phyloP scores from a whole-genome alignment of 2,797 vertebrate genomes.

The Sphenopsis melanotis region DNA sequence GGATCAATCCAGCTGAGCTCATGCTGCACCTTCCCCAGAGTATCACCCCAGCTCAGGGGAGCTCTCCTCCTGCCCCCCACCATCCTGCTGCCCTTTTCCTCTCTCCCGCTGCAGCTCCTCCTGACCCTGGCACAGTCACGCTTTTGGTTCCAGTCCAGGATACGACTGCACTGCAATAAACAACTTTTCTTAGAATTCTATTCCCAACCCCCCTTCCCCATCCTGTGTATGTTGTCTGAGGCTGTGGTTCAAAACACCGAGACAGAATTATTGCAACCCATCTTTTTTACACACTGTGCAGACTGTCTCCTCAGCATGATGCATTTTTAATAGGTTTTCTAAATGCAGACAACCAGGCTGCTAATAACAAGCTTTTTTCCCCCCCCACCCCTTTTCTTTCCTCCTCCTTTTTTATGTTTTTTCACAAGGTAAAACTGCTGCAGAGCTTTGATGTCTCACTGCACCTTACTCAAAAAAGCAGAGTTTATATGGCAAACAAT shows the following conservation, averaged over 20 bases:
- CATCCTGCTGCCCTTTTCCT: background rate
- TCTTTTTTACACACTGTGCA: constrained; percentile 68
- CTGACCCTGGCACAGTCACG: background rate
- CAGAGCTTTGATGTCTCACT: constrained; percentile 12
- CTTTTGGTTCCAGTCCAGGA: constrained; percentile 55
- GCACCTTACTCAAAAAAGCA: constrained; percentile 15
- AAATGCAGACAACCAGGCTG: constrained; percentile 61
- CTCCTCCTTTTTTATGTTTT: background rate
- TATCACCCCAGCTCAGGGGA: background rate
- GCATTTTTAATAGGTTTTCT: constrained; percentile 65
- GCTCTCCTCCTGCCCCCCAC: background rate
- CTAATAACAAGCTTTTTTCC: constrained; percentile 41
- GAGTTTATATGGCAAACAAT: background rate
- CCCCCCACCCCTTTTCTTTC: background rate
- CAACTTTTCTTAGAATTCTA: constrained; percentile 56
- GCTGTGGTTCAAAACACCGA: constrained; percentile 71
- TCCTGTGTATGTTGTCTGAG: constrained; percentile 72
- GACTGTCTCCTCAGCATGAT: constrained; percentile 68
- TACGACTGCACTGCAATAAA: constrained; percentile 70
- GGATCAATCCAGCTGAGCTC: background rate
- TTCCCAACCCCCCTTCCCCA: background rate
- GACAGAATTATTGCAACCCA: constrained; percentile 75
- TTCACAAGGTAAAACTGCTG: constrained; percentile 28
- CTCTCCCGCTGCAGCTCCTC: background rate
- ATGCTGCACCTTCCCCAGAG: background rate